Conservation (phyloP, 2,113 vertebrate species). For the Rhodinocichla rosea region DNA sequence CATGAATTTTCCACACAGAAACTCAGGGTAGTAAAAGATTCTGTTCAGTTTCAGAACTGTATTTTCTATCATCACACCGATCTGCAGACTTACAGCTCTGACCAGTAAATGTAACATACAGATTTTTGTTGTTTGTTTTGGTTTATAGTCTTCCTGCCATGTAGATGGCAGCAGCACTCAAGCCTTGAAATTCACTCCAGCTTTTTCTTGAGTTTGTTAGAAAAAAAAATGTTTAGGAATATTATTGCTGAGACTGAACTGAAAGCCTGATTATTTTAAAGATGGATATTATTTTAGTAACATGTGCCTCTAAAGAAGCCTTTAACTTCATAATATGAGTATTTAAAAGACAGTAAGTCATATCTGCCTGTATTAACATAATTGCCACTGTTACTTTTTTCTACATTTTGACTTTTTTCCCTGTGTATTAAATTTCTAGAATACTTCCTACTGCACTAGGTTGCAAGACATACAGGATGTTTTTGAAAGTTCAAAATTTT, state of each 20-base stretch:
- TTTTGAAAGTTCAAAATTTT: not conserved
- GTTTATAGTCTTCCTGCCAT: slow-evolving; percentile 64
- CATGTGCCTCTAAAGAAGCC: not conserved
- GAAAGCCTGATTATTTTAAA: slow-evolving; percentile 16
- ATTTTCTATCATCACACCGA: not conserved
- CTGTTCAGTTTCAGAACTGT: not conserved
- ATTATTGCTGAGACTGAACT: not conserved
- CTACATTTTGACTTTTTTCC: not conserved
- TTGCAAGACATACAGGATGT: not conserved
- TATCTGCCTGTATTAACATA: not conserved
- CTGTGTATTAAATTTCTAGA: not conserved
- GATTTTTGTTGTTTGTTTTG: slow-evolving; percentile 27
- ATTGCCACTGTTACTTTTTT: not conserved
- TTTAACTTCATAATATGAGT: not conserved
- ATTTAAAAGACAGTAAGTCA: slow-evolving; percentile 31
- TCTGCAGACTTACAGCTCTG: not conserved
- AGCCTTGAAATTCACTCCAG: slow-evolving; percentile 56
- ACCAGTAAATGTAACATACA: not conserved
- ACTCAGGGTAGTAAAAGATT: not conserved
- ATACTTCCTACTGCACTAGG: not conserved
- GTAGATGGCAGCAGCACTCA: slow-evolving; percentile 77
- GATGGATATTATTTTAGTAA: slow-evolving; percentile 4
- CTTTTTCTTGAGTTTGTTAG: not conserved
- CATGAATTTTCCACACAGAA: not conserved
- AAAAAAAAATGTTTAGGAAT: slow-evolving; percentile 9